These are phyloP conservation scores for Eupithecia dodoneata DNA, from an alignment of 2,888 invertebrate genomes.

Conservation along the genomic window DNA sequence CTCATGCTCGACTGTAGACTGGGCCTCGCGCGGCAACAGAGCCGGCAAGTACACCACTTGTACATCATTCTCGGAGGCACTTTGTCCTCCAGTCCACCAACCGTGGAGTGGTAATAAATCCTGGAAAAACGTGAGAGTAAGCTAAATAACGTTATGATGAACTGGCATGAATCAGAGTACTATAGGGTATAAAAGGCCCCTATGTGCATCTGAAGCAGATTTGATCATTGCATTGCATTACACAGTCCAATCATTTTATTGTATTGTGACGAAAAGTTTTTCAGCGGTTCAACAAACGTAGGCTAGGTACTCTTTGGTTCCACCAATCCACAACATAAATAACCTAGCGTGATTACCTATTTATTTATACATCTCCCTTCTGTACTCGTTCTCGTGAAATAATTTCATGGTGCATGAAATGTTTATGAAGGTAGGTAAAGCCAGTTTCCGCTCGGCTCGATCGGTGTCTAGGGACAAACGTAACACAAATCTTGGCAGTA, in stretches of 20 bases:
- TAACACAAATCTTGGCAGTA: background rate
- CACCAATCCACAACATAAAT: background rate
- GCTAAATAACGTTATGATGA: background rate
- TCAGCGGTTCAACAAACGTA: background rate
- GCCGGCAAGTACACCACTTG: conserved; percentile 86
- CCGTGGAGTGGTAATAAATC: conserved; percentile 64
- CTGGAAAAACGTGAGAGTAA: conserved; percentile 47
- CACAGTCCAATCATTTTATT: background rate
- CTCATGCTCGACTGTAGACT: conserved; percentile 61
- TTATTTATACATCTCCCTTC: background rate
- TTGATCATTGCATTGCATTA: background rate
- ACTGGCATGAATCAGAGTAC: background rate
- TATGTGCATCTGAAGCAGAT: background rate
- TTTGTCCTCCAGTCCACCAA: conserved; percentile 62
- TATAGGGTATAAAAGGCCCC: background rate
- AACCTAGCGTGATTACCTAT: background rate
- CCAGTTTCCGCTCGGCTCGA: background rate
- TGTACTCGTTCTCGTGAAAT: conserved; percentile 3
- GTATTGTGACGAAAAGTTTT: background rate
- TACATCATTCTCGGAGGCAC: conserved; percentile 72
- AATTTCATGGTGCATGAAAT: conserved; percentile 7
- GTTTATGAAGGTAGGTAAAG: conserved; percentile 5
- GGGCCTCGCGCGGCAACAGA: conserved; percentile 74
- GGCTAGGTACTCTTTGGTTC: background rate
- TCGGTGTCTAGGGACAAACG: background rate